phyloP scores from a whole-genome alignment of 2,113 vertebrate species.

The Hemicordylus capensis region DNA sequence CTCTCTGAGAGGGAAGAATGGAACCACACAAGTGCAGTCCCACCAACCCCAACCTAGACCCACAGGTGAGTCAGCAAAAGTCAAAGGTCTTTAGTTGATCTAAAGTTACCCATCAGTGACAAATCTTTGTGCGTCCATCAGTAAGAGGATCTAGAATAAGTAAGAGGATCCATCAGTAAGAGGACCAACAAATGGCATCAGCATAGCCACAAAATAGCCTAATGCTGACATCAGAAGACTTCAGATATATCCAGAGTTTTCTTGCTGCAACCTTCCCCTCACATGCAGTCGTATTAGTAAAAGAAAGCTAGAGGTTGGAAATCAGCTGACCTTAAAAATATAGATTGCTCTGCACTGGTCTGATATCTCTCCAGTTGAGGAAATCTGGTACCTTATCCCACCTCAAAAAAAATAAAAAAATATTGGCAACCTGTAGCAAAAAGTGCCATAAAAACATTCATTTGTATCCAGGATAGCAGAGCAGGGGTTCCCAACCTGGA shows the following conservation, averaged over 20 bases:
- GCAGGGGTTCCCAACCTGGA: too few relatives aligned
- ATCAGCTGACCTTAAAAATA: background rate
- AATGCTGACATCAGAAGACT: constrained; percentile 26
- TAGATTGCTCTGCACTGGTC: constrained; percentile 15
- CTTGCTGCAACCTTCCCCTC: constrained; percentile 23
- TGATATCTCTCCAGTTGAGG: constrained; percentile 19
- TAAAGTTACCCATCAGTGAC: constrained; percentile 33
- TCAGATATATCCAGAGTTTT: background rate
- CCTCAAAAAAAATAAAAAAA: background rate
- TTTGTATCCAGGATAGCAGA: background rate
- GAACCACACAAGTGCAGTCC: constrained; percentile 72
- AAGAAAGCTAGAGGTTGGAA: constrained; percentile 25
- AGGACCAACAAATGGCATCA: constrained; percentile 13
- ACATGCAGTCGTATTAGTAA: constrained; percentile 2
- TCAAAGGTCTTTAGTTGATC: constrained; percentile 60
- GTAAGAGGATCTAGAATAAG: constrained; percentile 28
- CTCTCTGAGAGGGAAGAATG: constrained; percentile 72
- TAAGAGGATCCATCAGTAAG: background rate
- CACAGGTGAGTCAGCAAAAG: constrained; percentile 75
- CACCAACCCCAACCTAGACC: constrained; percentile 74
- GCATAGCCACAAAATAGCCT: background rate
- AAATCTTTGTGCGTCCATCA: constrained; percentile 19
- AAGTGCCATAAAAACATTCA: background rate
- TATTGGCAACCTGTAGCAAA: background rate
- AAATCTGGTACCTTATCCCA: constrained; percentile 28